Evolutionary conservation across 2,797 vertebrate genomes (phyloP), one percentile per base, ranked within the genome.

Genomic region (Cossypha niveicapilla): DNA sequence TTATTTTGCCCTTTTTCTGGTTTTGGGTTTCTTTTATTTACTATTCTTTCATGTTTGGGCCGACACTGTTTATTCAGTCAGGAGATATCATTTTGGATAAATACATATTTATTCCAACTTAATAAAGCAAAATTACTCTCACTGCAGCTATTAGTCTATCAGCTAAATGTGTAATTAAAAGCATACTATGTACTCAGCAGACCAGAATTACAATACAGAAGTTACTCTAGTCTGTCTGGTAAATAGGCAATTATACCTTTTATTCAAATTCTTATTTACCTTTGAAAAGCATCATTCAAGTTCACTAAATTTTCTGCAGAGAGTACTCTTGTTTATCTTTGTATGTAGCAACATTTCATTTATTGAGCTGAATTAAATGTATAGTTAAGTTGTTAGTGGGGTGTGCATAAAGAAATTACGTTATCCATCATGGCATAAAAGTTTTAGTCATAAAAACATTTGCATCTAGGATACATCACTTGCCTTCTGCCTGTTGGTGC

Each of bases 101-200:
- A 96, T 86, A 90, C 13, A 42, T 88, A 82, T 94, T 94, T 94
- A 90, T 96, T 92, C 74, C 73, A 83, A 91, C 42, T 58, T 88
- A 90, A 83, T 70, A 92, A 42, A 86, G 44, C 62, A 91, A 90
- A 94, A 88, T 82, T 67, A 79, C 63, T 94, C 80, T 73, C 77
- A 78, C 37, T 2, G 14, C 74, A 94, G 48, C 71, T 86, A 93
- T 96, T 88, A 76, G 34, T 87, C 86, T 93, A 88, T 90, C 80
- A 92, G 56, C 44, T 92, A 92, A 94, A 70, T 79, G 62, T 74
- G 63, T 82, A 96, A 94, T 92, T 80, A 25, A 82, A 93, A 87
- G 93, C 53, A 61, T 86, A 67, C 86, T 86, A 88, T 73, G 58
- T 84, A 93, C 56, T 85, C 57, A 77, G 54, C 63, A 89, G 81